These are phyloP conservation scores for Lucilia sericata DNA, from an alignment of 1,140 invertebrate genomes.

Conservation along the genomic window DNA sequence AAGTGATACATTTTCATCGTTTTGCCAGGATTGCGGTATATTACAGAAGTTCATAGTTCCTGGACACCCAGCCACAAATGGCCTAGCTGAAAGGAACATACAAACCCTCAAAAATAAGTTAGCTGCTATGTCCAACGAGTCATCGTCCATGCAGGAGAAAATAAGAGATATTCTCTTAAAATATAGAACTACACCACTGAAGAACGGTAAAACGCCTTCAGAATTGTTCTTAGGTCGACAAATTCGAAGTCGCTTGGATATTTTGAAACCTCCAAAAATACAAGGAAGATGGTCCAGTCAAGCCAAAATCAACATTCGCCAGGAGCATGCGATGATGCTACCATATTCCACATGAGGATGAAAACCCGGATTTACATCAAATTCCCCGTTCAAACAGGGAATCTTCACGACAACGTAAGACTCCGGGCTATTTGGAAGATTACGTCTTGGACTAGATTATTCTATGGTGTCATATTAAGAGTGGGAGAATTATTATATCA, in stretches of 20 bases:
- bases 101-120: conserved; percentile 62
- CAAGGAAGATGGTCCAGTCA: neutral
- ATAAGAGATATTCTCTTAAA: conserved; percentile 52
- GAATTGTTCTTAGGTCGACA: conserved; percentile 48
- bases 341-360: too few relatives aligned
- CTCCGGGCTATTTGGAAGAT: too few relatives aligned
- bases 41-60: conserved; percentile 58
- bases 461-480: too few relatives aligned
- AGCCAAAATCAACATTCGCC: too few relatives aligned
- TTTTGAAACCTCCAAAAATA: conserved; percentile 19
- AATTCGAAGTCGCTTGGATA: conserved; percentile 46
- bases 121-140: conserved; percentile 48
- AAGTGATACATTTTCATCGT: too few relatives aligned
- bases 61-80: conserved; percentile 63
- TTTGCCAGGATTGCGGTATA: conserved; percentile 49
- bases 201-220: conserved; percentile 45
- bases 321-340: too few relatives aligned
- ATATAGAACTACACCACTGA: conserved; percentile 53
- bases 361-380: too few relatives aligned
- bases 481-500: too few relatives aligned
- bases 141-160: conserved; percentile 47
- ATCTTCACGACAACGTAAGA: too few relatives aligned
- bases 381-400: too few relatives aligned
- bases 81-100: conserved; percentile 60
- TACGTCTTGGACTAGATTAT: too few relatives aligned